These are phyloP conservation scores for Forbesichthys papilliferus DNA, from an alignment of 2,113 vertebrate species.

Conservation along the genomic window DNA sequence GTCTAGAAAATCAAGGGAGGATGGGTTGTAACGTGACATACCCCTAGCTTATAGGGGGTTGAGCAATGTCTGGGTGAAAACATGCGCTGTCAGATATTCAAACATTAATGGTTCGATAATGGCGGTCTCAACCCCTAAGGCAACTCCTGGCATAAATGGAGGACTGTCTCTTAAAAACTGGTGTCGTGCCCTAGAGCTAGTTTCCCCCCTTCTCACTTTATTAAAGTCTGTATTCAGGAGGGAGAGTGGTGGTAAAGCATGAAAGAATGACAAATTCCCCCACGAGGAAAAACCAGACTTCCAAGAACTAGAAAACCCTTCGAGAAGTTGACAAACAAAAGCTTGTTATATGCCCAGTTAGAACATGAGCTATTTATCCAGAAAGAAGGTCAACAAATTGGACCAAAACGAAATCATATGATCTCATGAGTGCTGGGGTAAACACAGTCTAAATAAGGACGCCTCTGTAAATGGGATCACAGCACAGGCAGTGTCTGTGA, in stretches of 20 bases:
- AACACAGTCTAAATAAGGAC: slow-evolving; percentile 47
- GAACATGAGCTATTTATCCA: slow-evolving; percentile 1
- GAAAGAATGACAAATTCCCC: not conserved
- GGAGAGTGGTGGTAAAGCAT: not conserved
- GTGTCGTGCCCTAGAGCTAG: not conserved
- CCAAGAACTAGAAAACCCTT: not conserved
- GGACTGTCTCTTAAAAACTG: too few species aligned
- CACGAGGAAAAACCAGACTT: not conserved
- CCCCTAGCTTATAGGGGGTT: too few species aligned
- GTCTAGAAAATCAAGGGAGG: not conserved
- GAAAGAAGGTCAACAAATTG: not conserved
- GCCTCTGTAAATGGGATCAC: slow-evolving; percentile 56
- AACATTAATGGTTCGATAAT: too few species aligned
- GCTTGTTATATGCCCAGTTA: not conserved
- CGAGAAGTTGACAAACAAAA: not conserved
- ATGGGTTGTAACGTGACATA: too few species aligned
- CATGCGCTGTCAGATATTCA: too few species aligned
- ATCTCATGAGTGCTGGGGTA: slow-evolving; percentile 30
- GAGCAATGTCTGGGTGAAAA: too few species aligned
- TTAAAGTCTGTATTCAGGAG: not conserved
- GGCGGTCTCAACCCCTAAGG: too few species aligned
- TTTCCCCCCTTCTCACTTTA: not conserved
- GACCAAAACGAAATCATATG: slow-evolving; percentile 30
- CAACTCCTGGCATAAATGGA: too few species aligned
- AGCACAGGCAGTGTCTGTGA: slow-evolving; percentile 44